Conservation (phyloP, 2,797 vertebrate genomes). For the Sylvilagus floridanus region DNA sequence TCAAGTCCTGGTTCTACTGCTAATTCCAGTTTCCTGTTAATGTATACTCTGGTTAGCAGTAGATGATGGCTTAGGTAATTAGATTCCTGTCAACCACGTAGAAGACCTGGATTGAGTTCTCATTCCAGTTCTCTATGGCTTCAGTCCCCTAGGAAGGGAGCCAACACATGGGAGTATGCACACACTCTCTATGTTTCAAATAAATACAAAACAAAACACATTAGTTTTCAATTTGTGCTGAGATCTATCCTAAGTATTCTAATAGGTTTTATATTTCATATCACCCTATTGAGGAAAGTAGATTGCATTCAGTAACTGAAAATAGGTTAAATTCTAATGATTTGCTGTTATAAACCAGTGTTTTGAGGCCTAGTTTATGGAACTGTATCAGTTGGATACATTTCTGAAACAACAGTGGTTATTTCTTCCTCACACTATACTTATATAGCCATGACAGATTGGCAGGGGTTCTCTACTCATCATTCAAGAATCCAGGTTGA, state of each 20-base stretch:
- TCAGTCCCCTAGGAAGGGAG: too few relatives aligned
- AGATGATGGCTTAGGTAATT: too few relatives aligned
- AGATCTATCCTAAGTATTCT: constrained; percentile 18
- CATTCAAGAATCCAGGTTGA: neutral
- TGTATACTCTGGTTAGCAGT: too few relatives aligned
- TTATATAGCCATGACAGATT: neutral
- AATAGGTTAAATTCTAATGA: constrained; percentile 51
- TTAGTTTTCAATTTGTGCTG: constrained; percentile 28
- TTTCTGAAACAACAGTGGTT: constrained; percentile 23
- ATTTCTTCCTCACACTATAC: neutral
- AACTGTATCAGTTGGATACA: neutral
- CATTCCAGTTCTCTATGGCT: too few relatives aligned
- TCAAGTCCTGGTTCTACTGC: too few relatives aligned
- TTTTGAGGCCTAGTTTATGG: neutral
- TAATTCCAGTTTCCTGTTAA: too few relatives aligned
- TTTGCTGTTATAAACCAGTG: constrained; percentile 26
- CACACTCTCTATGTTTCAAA: too few relatives aligned
- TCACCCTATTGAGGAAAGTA: constrained; percentile 42
- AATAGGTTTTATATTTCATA: neutral
- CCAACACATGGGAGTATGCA: too few relatives aligned
- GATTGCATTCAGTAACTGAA: constrained; percentile 44
- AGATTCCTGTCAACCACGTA: too few relatives aligned
- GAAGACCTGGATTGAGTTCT: too few relatives aligned
- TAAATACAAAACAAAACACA: neutral
- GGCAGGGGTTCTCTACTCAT: neutral